Evolutionary conservation across 2,888 invertebrate species (phyloP), one percentile per base, ranked within the genome.

Genomic region (Dynastes maya): DNA sequence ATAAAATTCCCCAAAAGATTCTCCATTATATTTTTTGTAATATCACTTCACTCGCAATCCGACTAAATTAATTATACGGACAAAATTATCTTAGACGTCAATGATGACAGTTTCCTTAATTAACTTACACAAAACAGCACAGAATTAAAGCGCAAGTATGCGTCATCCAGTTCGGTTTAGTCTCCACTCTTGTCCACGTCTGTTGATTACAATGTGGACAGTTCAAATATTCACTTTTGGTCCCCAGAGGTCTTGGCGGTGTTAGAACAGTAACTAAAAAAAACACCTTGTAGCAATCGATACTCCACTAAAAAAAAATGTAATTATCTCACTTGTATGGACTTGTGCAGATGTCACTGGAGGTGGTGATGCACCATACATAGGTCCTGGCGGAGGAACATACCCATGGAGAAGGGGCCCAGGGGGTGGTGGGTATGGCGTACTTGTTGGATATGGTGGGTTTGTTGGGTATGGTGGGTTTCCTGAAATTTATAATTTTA

Each of bases 61-160:
- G 45, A 9, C 8, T 45, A 45, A 45, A 45, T 45, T 45, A 45
- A 45, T 45, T 45, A 45, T 45, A 45, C 45, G 9, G 11, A 45
- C 11, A 11, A 45, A 45, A 45, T 45, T 45, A 58, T 58, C n/a
- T 53, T 53, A n/a, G 6, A 37, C 45, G 45, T 45, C 45, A 8
- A 8, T 11, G 45, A 45, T 11, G 2, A 45, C 2, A 45, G 11
- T 45, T 0, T 58, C 16, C 29, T 16, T 11, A 58, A 8, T 75
- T 27, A 58, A 78, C 78, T 76, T 61, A 78, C 78, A 78, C 49
- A 63, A 75, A 67, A 16, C 78, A 78, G 16, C 75, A 78, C n/a
- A 78, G 55, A 22, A 78, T 68, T 49, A 78, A 29, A 4, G 78
- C 78, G 45, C 58, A 61, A 9, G 75, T 75, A 37, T 78, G 78